Conservation (phyloP, 2,113 vertebrate genomes). For the Peucedramus taeniatus region DNA sequence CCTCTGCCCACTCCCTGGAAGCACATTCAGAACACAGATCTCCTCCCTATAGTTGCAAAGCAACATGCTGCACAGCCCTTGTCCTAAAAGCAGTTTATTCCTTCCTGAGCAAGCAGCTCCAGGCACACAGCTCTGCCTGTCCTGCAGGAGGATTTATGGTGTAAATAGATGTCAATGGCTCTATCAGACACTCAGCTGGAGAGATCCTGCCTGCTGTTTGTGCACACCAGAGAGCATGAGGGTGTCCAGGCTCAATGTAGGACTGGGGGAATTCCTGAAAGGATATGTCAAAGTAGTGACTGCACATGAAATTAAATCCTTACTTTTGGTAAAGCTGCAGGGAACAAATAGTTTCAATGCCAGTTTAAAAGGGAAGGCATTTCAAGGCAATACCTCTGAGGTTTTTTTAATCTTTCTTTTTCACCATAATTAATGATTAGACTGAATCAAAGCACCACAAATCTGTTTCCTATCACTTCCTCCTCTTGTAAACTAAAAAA, state of each 20-base stretch:
- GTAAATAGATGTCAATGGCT: background rate
- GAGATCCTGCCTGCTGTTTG: background rate
- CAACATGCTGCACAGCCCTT: background rate
- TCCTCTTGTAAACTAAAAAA: background rate
- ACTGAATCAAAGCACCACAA: background rate
- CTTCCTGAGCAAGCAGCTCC: background rate
- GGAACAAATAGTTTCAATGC: background rate
- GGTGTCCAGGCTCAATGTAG: background rate
- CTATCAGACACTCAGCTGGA: background rate
- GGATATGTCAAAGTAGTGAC: background rate
- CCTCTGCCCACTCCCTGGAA: background rate
- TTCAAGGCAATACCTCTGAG: background rate
- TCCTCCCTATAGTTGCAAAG: background rate
- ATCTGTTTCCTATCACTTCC: background rate
- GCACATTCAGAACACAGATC: background rate
- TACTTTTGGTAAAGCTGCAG: background rate
- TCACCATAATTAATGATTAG: background rate
- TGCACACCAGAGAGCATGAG: accelerated
- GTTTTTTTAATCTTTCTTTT: background rate
- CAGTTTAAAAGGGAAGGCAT: background rate
- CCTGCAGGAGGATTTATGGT: background rate
- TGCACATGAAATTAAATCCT: background rate
- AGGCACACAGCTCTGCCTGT: background rate
- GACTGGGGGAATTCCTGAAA: background rate
- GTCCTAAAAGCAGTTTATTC: background rate